Conservation (phyloP, 2,888 invertebrate genomes). For the Drosophila borborema region DNA sequence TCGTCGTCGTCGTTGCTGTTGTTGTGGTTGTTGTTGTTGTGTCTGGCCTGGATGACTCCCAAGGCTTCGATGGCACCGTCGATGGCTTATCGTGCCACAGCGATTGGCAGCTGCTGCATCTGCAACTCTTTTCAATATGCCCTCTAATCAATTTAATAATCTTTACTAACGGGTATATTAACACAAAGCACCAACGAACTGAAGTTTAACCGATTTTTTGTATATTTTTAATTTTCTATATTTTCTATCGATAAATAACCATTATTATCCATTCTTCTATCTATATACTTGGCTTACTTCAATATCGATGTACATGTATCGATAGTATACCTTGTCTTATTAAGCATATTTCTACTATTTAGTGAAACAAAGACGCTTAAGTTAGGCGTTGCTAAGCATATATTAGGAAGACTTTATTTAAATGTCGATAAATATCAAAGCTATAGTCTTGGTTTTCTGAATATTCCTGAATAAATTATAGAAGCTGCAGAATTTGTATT, state of each 20-base stretch:
- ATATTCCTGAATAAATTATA: too few species aligned
- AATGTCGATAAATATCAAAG: background rate
- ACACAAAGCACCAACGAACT: background rate
- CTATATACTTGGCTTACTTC: too few species aligned
- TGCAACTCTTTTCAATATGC: slow-evolving; percentile 27
- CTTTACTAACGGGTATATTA: background rate
- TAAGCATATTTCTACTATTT: too few species aligned
- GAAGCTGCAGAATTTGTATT: too few species aligned
- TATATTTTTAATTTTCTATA: background rate
- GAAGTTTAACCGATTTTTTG: background rate
- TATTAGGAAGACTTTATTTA: too few species aligned
- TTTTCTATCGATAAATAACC: background rate
- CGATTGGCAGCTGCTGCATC: slow-evolving; percentile 48
- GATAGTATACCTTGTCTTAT: too few species aligned
- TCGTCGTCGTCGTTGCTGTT: background rate
- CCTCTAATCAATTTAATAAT: background rate
- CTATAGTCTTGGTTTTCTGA: too few species aligned
- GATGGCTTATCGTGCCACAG: slow-evolving; percentile 44
- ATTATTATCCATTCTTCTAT: background rate
- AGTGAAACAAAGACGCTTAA: too few species aligned
- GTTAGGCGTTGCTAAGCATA: too few species aligned
- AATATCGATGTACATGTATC: too few species aligned
- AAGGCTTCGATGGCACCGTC: slow-evolving; percentile 10
- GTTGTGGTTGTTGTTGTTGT: slow-evolving; percentile 16
- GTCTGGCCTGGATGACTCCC: slow-evolving; percentile 23